phyloP scores from a whole-genome alignment of 2,888 invertebrate species.

The Microctonus brassicae region DNA sequence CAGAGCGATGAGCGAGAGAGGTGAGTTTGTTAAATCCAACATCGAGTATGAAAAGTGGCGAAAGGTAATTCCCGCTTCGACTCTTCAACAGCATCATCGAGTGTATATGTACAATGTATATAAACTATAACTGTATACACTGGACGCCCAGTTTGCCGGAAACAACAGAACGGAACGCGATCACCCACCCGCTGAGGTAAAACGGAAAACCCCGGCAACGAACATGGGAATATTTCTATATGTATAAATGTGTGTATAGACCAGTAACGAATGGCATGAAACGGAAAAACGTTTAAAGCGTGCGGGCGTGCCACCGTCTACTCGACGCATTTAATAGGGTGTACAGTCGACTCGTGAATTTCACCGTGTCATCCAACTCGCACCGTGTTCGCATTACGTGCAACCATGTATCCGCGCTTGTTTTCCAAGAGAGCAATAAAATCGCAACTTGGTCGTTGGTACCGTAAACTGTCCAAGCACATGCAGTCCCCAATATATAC shows the following conservation, averaged over 20 bases:
- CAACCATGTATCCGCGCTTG: conserved; percentile 44
- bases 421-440: conserved; percentile 45
- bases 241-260: conserved; percentile 12
- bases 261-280: conserved; percentile 39
- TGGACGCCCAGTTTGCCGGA: conserved; percentile 23
- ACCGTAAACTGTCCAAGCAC: conserved; percentile 26
- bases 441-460: conserved; percentile 38
- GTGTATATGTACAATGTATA: too few relatives aligned
- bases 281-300: conserved; percentile 45
- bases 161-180: conserved; percentile 18
- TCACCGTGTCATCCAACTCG: conserved; percentile 46
- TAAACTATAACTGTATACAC: too few relatives aligned
- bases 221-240: background rate
- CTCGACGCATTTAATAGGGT: conserved; percentile 56
- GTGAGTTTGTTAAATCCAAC: background rate
- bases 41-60: conserved; percentile 16
- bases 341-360: conserved; percentile 54
- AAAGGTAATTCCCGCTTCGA: conserved; percentile 12
- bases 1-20: background rate
- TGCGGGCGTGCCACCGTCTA: conserved; percentile 42
- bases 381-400: conserved; percentile 43
- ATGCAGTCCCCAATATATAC: conserved; percentile 24
- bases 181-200: background rate
- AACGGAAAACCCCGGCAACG: conserved; percentile 1
- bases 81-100: too few relatives aligned